phyloP scores from a whole-genome alignment of 2,888 invertebrate genomes.

The Epirrhoe tristata region DNA sequence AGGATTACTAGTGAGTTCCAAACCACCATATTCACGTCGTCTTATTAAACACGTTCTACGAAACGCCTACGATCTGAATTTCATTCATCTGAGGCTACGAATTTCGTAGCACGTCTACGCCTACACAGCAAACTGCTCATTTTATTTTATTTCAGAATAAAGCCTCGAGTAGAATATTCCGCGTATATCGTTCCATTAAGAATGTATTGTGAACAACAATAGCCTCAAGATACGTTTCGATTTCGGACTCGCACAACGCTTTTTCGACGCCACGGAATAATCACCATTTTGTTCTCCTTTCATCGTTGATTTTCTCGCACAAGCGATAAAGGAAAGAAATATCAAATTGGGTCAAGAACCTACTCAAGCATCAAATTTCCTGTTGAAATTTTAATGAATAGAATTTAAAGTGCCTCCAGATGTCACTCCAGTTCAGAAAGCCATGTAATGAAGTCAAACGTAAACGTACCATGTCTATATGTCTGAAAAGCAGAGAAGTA shows the following conservation, averaged over 20 bases:
- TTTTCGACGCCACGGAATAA: constrained; percentile 36
- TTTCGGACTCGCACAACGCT: constrained; percentile 37
- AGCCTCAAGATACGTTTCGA: constrained; percentile 47
- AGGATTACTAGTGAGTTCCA: too few relatives aligned
- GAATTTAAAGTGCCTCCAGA: constrained; percentile 4
- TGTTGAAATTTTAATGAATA: constrained; percentile 28
- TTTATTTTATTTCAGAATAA: background rate
- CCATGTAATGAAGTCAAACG: background rate
- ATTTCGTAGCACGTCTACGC: constrained; percentile 5
- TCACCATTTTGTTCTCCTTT: constrained; percentile 29
- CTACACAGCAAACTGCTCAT: background rate
- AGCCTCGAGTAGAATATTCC: constrained; percentile 30
- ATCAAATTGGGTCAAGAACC: constrained; percentile 22
- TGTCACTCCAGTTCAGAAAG: constrained; percentile 9
- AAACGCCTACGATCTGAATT: background rate
- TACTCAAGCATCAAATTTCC: constrained; percentile 10
- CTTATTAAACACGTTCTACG: background rate
- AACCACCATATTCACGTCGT: background rate
- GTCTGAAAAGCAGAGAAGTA: background rate
- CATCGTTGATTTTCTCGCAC: constrained; percentile 19
- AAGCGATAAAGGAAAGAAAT: constrained; percentile 15
- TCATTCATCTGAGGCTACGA: background rate
- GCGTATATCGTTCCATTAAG: constrained; percentile 46
- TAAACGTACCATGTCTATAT: background rate
- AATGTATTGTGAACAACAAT: constrained; percentile 52